Evolutionary conservation across 2,113 vertebrate genomes (phyloP).

Genomic region (Odocoileus virginianus): DNA sequence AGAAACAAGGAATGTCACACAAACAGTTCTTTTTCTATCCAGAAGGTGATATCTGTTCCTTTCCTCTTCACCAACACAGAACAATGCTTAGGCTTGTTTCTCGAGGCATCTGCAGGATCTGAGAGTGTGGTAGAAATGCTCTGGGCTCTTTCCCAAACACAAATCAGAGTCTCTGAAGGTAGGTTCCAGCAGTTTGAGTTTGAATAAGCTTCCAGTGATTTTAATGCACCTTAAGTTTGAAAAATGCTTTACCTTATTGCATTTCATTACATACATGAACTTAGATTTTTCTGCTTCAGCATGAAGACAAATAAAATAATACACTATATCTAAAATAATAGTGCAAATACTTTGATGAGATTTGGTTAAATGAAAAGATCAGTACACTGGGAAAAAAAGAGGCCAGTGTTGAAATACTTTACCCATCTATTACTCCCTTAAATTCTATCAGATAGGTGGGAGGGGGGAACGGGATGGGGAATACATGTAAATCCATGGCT

Average conservation of each 20-base stretch:
- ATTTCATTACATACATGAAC: background rate
- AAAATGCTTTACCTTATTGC: background rate
- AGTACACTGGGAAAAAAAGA: background rate
- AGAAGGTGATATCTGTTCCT: background rate
- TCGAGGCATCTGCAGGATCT: rapidly evolving
- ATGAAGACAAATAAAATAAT: background rate
- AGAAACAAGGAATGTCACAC: background rate
- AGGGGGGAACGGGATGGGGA: too few species aligned
- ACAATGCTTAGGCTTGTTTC: background rate
- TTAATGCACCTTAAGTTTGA: background rate
- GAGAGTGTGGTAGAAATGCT: background rate
- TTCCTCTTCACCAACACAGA: background rate
- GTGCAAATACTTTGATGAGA: background rate
- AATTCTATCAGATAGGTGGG: background rate
- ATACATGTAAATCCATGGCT: too few species aligned
- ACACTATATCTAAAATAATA: background rate
- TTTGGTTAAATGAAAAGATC: background rate
- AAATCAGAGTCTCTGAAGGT: background rate
- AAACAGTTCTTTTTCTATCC: background rate
- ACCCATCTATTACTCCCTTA: background rate
- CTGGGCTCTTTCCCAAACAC: background rate
- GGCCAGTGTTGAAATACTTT: background rate
- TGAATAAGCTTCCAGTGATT: background rate
- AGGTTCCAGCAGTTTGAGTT: background rate
- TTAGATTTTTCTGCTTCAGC: background rate